These are phyloP conservation scores for Zosterops pallidus DNA, from an alignment of 2,113 vertebrate genomes.

Conservation along the genomic window DNA sequence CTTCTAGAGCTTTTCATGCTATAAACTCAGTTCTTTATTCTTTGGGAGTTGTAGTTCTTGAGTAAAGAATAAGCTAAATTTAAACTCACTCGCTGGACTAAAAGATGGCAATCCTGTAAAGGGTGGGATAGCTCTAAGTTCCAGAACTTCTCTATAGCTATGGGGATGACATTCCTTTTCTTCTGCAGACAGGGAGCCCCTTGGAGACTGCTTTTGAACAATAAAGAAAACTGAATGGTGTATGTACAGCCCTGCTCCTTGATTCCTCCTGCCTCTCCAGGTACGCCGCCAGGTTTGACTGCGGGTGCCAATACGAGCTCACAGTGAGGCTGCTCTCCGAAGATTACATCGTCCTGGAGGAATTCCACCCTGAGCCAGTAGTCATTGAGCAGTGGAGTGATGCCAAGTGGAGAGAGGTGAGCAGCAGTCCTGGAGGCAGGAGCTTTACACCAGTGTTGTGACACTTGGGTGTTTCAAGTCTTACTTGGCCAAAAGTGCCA, in stretches of 20 bases:
- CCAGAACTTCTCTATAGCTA: background rate
- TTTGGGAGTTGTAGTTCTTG: background rate
- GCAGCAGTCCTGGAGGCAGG: background rate
- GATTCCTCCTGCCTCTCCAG: background rate
- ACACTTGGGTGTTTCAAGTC: background rate
- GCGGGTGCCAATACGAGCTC: conserved; percentile 68
- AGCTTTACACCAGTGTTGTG: background rate
- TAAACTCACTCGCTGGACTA: background rate
- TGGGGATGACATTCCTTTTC: background rate
- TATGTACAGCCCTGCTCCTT: background rate
- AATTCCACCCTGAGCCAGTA: conserved; percentile 60
- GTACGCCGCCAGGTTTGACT: conserved; percentile 72
- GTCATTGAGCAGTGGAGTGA: conserved; percentile 71
- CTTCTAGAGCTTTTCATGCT: background rate
- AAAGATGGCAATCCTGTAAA: background rate
- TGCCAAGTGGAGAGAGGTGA: conserved; percentile 72
- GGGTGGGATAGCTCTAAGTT: background rate
- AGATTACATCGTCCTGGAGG: conserved; percentile 46
- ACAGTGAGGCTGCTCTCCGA: conserved; percentile 62
- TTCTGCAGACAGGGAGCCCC: background rate
- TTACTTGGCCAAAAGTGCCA: background rate
- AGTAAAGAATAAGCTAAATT: background rate
- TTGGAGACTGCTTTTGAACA: background rate
- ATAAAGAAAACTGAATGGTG: background rate
- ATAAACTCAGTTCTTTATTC: background rate